Evolutionary conservation across 2,888 invertebrate species (phyloP), one percentile per base, ranked within the genome.

Genomic region (Eristalinus sepulchralis): DNA sequence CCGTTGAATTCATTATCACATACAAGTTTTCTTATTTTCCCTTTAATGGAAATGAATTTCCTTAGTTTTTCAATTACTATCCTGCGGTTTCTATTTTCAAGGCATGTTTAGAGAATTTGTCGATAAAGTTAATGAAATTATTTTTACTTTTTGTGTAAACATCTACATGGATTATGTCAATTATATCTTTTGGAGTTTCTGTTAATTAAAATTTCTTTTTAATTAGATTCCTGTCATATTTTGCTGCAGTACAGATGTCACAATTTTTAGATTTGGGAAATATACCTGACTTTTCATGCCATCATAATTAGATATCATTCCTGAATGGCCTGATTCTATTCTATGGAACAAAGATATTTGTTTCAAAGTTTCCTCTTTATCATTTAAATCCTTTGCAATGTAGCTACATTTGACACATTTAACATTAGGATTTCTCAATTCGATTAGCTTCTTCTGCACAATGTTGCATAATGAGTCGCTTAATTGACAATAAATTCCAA

Each of bases 301-400:
- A 1, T 36, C 36, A 13, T 36, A 36, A 1, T 10, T 36, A 11
- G 36, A 22, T 59, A 36, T 11, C 13, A 70, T 70, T 70, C 63
- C 34, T 36, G 60, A 33, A 27, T 31, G 31, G 31, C 11, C 8
- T 36, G 13, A 10, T 13, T 36, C 36, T 11, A 67, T 68, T 36
- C 2, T 31, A 63, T 81, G 73, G 22, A 78, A 78, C 57, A 36
- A 36, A 11, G 36, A 10, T 11, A 36, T 36, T 36, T 36, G 36
- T 36, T 36, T 36, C 10, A 8, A 34, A 34, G 34, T 13, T 36
- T 36, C 36, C 13, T 36, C 11, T 36, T 36, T 1, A 13, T 36
- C 36, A 13, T 36, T 13, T 11, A 36, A 1, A 13, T 36, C 11
- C 2, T 11, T 36, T 11, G 36, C 36, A 1, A 36, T 2, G 13